These are phyloP conservation scores for Melanerpes aurifrons DNA, from an alignment of 2,113 vertebrate species.

Conservation along the genomic window DNA sequence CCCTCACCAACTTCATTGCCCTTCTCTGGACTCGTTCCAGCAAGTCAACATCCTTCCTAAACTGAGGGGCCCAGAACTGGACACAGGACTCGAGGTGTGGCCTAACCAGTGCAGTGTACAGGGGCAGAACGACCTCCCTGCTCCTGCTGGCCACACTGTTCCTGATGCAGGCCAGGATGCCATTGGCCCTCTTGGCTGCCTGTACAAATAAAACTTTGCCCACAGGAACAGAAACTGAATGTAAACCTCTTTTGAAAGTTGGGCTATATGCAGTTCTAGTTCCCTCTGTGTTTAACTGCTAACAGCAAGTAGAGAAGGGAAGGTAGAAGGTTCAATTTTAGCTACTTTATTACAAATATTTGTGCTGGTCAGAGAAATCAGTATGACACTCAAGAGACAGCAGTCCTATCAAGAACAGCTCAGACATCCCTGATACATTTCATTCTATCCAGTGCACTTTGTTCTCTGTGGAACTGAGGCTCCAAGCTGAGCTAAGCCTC, in stretches of 20 bases:
- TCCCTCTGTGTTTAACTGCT: not conserved
- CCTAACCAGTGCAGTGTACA: too few relatives aligned
- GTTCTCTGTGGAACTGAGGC: not conserved
- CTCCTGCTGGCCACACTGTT: too few relatives aligned
- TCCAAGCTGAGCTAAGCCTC: not conserved
- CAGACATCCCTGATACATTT: conserved; percentile 9
- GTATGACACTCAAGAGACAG: not conserved
- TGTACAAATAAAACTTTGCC: not conserved
- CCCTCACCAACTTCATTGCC: too few relatives aligned
- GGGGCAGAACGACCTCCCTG: too few relatives aligned
- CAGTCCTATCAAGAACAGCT: not conserved
- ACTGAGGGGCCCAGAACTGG: too few relatives aligned
- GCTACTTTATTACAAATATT: not conserved
- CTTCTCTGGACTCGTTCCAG: too few relatives aligned
- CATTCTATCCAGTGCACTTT: not conserved
- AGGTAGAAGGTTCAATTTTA: not conserved
- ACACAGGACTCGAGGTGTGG: too few relatives aligned
- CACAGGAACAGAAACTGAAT: not conserved
- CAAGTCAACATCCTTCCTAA: too few relatives aligned
- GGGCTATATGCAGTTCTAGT: not conserved
- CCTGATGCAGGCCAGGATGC: too few relatives aligned
- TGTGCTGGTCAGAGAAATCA: not conserved
- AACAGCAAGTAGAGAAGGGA: not conserved
- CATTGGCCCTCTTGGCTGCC: too few relatives aligned
- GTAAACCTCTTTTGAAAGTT: not conserved